phyloP scores from a whole-genome alignment of 1,140 invertebrate species.

The Drosophila santomea region DNA sequence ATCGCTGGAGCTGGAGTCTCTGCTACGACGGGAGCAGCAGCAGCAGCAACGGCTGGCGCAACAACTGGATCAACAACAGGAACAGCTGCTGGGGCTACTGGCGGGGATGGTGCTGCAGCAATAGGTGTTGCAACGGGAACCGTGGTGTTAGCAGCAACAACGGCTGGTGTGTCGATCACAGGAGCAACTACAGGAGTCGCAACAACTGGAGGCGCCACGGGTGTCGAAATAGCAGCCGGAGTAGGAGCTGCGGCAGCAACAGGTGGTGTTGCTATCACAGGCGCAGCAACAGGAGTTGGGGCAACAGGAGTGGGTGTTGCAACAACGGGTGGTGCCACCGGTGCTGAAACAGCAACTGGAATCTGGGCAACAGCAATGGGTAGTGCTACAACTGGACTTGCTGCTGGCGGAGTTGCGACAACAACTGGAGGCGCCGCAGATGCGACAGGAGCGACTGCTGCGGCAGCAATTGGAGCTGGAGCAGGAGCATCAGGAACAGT shows the following conservation, averaged over 20 bases:
- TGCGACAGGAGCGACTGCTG: not conserved
- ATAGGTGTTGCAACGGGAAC: not conserved
- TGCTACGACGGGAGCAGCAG: not conserved
- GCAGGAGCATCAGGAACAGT: not conserved
- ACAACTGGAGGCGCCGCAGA: not conserved
- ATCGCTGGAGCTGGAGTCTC: not conserved
- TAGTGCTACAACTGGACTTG: not conserved
- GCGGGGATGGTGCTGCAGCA: not conserved
- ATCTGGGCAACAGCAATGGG: not conserved
- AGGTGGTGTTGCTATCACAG: not conserved
- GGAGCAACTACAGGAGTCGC: not conserved
- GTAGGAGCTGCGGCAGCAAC: not conserved
- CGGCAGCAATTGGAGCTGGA: not conserved
- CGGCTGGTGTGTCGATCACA: not conserved
- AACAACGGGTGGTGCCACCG: not conserved
- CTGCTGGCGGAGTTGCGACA: not conserved
- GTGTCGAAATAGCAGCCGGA: not conserved
- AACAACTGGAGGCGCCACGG: not conserved
- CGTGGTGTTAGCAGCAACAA: too few species aligned
- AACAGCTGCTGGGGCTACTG: not conserved
- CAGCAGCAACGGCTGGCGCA: not conserved
- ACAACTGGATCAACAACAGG: not conserved
- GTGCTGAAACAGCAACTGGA: not conserved
- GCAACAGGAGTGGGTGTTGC: not conserved
- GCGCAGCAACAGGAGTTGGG: not conserved